phyloP scores from a whole-genome alignment of 2,888 invertebrate genomes.

The Spodoptera picta region DNA sequence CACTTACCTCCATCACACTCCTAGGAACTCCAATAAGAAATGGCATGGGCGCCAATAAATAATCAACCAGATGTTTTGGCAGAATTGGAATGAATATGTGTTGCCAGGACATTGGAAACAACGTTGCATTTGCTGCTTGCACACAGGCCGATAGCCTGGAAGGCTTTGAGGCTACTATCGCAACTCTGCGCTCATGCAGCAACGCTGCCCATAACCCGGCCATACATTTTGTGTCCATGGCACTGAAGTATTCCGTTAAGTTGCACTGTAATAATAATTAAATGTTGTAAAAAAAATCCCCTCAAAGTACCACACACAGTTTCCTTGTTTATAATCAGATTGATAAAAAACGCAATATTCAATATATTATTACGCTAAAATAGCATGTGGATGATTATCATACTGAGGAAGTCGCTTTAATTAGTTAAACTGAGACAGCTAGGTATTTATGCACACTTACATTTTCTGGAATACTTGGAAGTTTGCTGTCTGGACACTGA shows the following conservation, averaged over 20 bases:
- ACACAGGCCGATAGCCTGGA: constrained; percentile 97
- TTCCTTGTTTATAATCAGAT: no score
- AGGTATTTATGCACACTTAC: constrained; percentile 90
- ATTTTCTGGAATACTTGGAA: constrained; percentile 98
- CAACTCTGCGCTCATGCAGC: constrained; percentile 97
- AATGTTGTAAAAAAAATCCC: no score
- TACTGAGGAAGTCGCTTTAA: no score
- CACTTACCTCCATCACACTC: constrained; percentile 92
- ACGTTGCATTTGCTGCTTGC: constrained; percentile 97
- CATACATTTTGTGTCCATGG: constrained; percentile 98
- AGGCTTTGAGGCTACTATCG: constrained; percentile 96
- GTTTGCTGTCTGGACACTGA: constrained; percentile 93
- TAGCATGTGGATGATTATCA: no score
- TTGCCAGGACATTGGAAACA: constrained; percentile 99
- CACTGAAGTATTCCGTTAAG: constrained; percentile 98
- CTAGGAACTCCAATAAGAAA: constrained; percentile 98
- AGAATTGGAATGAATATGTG: constrained; percentile 99
- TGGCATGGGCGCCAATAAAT: constrained; percentile 98
- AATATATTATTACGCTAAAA: no score
- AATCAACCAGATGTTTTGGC: constrained; percentile 96
- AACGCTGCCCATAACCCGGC: constrained; percentile 98
- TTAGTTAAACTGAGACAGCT: no score
- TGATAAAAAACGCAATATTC: no score
- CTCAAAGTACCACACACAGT: no score
- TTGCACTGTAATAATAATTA: constrained; percentile 92